Conservation (phyloP, 1,140 invertebrate species). For the Drosophila bocki region DNA sequence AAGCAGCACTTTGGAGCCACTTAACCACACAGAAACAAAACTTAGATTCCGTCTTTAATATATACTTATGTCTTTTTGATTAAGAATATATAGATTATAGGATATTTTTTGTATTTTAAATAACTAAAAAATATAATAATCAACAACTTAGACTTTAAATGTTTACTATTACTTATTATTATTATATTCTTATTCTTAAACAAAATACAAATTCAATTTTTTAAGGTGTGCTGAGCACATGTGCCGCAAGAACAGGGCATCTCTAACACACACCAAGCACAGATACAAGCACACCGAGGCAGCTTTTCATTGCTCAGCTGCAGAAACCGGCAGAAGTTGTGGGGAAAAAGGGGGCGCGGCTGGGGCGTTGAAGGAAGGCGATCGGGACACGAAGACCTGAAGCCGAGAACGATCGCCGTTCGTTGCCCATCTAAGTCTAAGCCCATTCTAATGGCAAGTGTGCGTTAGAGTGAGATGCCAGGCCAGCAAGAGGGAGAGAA, state of each 20-base stretch:
- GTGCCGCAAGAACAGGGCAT: conserved; percentile 72
- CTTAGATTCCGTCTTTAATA: neutral
- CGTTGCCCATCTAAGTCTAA: conserved; percentile 75
- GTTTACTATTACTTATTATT: too few species aligned
- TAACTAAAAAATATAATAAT: neutral
- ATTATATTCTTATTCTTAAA: too few species aligned
- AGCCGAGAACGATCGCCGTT: conserved; percentile 57
- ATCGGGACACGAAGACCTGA: conserved; percentile 40
- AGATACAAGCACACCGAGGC: conserved; percentile 38
- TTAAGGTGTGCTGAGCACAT: conserved; percentile 57
- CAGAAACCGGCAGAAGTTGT: conserved; percentile 59
- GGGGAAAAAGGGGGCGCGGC: conserved; percentile 67
- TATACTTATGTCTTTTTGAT: neutral
- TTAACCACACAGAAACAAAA: conserved; percentile 40
- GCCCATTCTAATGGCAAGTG: conserved; percentile 78
- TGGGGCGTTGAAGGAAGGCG: conserved; percentile 43
- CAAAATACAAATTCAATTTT: neutral
- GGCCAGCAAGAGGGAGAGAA: conserved; percentile 35
- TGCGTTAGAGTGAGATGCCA: conserved; percentile 30
- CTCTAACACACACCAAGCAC: conserved; percentile 60
- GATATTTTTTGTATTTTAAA: neutral
- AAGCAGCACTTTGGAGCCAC: conserved; percentile 63
- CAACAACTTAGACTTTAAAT: too few species aligned
- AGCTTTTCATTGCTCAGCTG: conserved; percentile 56
- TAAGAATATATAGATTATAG: neutral